Conservation (phyloP, 2,113 vertebrate genomes). For the Oryzias curvinotus region DNA sequence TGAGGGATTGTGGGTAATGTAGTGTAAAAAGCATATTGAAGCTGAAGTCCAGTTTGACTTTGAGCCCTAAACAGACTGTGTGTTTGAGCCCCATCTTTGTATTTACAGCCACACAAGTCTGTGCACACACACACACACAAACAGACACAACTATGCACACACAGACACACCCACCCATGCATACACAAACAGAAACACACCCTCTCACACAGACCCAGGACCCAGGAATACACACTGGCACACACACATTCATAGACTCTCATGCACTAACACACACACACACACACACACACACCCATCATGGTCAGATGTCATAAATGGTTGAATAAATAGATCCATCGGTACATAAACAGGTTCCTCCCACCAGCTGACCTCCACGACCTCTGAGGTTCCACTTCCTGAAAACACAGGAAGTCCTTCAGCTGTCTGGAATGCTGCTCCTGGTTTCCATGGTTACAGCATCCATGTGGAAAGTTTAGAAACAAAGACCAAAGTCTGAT, state of each 20-base stretch:
- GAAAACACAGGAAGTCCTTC: conserved; percentile 12
- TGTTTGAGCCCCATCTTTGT: conserved; percentile 69
- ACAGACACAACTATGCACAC: conserved; percentile 23
- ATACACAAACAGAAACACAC: conserved; percentile 2
- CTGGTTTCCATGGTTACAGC: conserved; percentile 20
- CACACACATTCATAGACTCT: conserved; percentile 11
- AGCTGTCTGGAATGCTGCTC: background rate
- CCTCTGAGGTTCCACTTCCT: conserved; percentile 36
- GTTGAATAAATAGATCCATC: conserved; percentile 50
- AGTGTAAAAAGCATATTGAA: conserved; percentile 23
- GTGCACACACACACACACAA: conserved; percentile 33
- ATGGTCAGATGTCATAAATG: conserved; percentile 39
- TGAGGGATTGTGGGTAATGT: background rate
- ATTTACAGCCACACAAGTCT: conserved; percentile 72
- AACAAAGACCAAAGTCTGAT: conserved; percentile 13
- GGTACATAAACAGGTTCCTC: conserved; percentile 54
- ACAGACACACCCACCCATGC: conserved; percentile 34
- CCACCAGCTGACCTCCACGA: conserved; percentile 35
- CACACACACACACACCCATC: conserved; percentile 43
- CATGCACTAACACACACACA: conserved; percentile 16
- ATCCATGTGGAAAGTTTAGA: background rate
- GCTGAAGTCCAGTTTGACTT: conserved; percentile 41
- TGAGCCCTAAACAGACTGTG: conserved; percentile 72
- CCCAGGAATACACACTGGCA: conserved; percentile 5
- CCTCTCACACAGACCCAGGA: conserved; percentile 2